A percentile compares a stretch with the other conserved stretches of the same genome.
Conservation (phyloP, 2,797 vertebrate species). For the Salarias fasciatus region DNA sequence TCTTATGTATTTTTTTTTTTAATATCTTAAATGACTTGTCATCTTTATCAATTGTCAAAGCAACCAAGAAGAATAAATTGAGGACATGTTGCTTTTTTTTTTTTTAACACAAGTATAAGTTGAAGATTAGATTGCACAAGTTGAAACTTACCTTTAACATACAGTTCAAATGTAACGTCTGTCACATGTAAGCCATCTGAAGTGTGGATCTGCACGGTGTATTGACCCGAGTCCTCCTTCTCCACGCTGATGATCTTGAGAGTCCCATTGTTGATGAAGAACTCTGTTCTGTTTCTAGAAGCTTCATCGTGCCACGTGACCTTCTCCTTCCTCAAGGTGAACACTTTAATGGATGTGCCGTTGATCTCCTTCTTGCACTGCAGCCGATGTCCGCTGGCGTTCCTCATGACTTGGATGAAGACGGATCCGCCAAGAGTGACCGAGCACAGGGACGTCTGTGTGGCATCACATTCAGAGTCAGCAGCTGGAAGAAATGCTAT, state of each 20-base stretch:
- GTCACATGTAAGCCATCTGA: rapidly evolving
- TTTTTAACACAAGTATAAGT: too few relatives aligned
- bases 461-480: constrained; percentile 43
- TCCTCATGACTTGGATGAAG: constrained; percentile 50
- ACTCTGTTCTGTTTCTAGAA: constrained; percentile 22
- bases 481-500: constrained; percentile 28
- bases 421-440: constrained; percentile 35
- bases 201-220: constrained; percentile 9
- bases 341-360: not conserved
- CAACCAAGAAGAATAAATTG: too few relatives aligned
- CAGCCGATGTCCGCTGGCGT: constrained; percentile 6
- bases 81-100: too few relatives aligned
- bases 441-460: constrained; percentile 7
- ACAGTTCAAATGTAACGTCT: not conserved
- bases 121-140: not conserved
- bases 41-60: too few relatives aligned
- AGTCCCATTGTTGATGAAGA: constrained; percentile 50
- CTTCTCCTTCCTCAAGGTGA: constrained; percentile 24
- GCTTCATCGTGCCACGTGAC: not conserved
- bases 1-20: too few relatives aligned
- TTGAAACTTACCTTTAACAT: constrained; percentile 57
- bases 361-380: constrained; percentile 16
- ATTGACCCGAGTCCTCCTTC: constrained; percentile 51
- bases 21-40: too few relatives aligned
- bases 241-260: constrained; percentile 43